A percentile compares a stretch with the other conserved stretches of the same genome.
phyloP scores from a whole-genome alignment of 2,113 vertebrate species.

The Strix aluco region DNA sequence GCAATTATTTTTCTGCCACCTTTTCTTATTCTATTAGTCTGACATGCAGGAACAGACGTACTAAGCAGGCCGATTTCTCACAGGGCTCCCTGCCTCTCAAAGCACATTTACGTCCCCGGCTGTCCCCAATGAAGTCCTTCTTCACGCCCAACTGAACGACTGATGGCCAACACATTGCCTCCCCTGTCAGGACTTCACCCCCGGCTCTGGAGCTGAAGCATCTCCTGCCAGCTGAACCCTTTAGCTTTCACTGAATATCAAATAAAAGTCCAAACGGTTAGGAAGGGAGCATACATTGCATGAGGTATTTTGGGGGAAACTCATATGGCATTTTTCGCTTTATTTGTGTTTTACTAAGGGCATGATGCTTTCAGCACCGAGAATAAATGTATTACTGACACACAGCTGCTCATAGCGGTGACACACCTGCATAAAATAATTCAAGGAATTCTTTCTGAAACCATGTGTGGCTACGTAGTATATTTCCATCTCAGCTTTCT shows the following conservation, averaged over 20 bases:
- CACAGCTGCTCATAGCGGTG: not conserved
- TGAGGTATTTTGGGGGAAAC: not conserved
- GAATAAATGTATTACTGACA: not conserved
- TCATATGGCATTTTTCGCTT: rapidly evolving
- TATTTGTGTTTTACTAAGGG: not conserved
- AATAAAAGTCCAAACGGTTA: rapidly evolving
- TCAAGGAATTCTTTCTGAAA: not conserved
- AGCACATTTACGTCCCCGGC: rapidly evolving
- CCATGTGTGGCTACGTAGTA: not conserved
- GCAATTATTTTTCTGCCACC: constrained; percentile 44
- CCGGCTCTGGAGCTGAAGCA: rapidly evolving
- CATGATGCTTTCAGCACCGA: not conserved
- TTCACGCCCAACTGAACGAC: not conserved
- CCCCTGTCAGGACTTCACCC: rapidly evolving
- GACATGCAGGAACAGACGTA: not conserved
- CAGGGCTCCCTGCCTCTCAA: not conserved
- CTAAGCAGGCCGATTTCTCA: not conserved
- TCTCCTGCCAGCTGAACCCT: not conserved
- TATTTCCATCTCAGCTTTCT: not conserved
- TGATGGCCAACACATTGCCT: not conserved
- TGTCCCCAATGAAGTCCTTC: not conserved
- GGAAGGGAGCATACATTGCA: not conserved
- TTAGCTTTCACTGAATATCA: rapidly evolving
- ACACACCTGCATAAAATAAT: not conserved
- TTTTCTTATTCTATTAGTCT: not conserved